Conservation (phyloP, 2,113 vertebrate species). For the Bubo blakistoni region DNA sequence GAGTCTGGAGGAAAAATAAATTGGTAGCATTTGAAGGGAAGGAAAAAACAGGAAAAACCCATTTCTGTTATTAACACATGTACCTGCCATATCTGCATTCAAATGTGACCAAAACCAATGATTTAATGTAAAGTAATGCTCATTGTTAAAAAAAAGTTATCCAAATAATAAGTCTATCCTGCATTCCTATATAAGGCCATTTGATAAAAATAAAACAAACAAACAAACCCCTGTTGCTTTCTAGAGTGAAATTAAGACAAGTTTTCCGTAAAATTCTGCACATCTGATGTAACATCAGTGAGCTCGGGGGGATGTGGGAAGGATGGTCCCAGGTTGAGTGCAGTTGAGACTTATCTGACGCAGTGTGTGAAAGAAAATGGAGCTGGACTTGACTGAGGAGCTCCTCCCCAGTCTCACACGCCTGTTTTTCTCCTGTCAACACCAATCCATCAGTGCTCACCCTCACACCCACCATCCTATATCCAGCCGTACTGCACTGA, state of each 20-base stretch:
- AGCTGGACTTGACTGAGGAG: background rate
- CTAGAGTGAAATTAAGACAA: background rate
- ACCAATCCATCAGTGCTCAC: background rate
- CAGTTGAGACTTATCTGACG: accelerated
- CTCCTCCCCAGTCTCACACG: accelerated
- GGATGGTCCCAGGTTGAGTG: background rate
- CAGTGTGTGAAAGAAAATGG: background rate
- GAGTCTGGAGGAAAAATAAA: background rate
- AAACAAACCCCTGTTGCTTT: background rate
- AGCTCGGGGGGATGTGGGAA: background rate
- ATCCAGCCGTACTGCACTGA: accelerated
- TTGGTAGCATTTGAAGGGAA: background rate
- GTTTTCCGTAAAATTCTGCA: background rate
- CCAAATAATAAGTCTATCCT: background rate
- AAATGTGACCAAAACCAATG: background rate
- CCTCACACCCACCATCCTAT: background rate
- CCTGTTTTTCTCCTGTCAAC: background rate
- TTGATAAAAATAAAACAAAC: background rate
- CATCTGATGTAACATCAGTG: background rate
- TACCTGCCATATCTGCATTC: background rate
- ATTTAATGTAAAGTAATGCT: background rate
- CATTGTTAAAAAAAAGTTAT: background rate
- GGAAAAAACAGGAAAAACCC: background rate
- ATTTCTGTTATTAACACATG: background rate
- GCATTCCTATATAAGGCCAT: background rate